phyloP scores from a whole-genome alignment of 1,140 invertebrate genomes.

The Scylla paramamosain region DNA sequence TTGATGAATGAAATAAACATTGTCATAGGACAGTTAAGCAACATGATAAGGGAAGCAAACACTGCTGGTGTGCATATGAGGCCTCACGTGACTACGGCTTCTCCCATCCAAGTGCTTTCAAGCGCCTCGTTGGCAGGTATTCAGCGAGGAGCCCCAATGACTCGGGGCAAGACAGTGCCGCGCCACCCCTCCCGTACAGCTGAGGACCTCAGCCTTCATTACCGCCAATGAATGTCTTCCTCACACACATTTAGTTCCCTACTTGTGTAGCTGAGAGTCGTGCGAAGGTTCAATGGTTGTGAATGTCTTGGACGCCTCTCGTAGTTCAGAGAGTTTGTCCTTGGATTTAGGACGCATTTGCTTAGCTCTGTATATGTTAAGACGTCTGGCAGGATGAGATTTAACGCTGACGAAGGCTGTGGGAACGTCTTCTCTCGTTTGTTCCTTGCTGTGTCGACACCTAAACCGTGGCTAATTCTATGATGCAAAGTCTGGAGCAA shows the following conservation, averaged over 20 bases:
- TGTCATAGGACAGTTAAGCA: not conserved
- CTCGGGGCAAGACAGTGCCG: slow-evolving; percentile 49
- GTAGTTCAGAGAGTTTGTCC: not conserved
- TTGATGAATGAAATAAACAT: not conserved
- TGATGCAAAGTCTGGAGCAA: too few relatives aligned
- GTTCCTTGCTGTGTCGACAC: not conserved
- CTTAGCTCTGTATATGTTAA: not conserved
- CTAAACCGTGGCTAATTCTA: too few relatives aligned
- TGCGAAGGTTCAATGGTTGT: not conserved
- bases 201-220: slow-evolving; percentile 29
- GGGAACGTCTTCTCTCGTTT: not conserved
- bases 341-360: not conserved
- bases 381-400: not conserved
- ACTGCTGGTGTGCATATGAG: slow-evolving; percentile 40
- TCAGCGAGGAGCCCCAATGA: slow-evolving; percentile 58
- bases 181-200: slow-evolving; percentile 32
- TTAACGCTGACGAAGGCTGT: not conserved
- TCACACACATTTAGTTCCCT: not conserved
- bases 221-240: not conserved
- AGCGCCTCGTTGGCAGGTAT: slow-evolving; percentile 65
- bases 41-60: not conserved
- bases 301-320: not conserved
- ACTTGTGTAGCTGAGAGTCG: slow-evolving; percentile 2
- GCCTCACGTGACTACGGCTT: slow-evolving; percentile 38
- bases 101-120: slow-evolving; percentile 64